Base-by-base conservation (phyloP, 1,140 invertebrate genomes). In the Triops longicaudatus region DNA sequence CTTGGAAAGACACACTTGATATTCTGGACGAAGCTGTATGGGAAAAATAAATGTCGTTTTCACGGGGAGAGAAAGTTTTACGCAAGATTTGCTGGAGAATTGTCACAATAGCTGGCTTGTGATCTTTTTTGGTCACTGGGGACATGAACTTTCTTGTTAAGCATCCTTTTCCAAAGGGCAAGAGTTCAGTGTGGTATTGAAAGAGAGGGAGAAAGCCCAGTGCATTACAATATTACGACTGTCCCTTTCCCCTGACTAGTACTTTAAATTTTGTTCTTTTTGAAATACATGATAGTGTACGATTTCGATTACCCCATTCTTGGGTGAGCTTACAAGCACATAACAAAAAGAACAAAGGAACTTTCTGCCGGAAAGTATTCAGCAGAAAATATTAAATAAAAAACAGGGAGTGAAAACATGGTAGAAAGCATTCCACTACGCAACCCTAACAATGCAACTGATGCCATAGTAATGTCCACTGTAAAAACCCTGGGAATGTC, bases 341-440 rank as follows among this genome's bases (percentile, higher is more conserved):
- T 9, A 0, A n/a, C 14, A 63, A 63, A 63, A 63, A 63, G 50
- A 17, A 63, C 22, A 63, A 63, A 14, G 50, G 50, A 63, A 63
- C 10, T 63, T 14, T 63, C n/a, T 63, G 22, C 17, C 22, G 17
- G 22, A 63, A n/a, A 22, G 10, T 4, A 63, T 63, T 63, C 50
- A 63, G 17, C n/a, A 22, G n/a, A 63, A 9, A 10, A 17, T 6
- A 63, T 6, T n/a, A n/a, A n/a, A 6, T 17, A 22, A 22, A 17
- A 63, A 63, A 17, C 50, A 3, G 10, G 50, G 14, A 63, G 50
- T 9, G 50, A 63, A 63, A 63, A 63, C n/a, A 63, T 63, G 50
- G 17, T 63, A 63, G 50, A 63, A 63, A 63, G 50, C 50, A 63
- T 63, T 63, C 50, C 50, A 63, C 50, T 63, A 63, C 50, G 50